Conservation (phyloP, 2,888 invertebrate genomes). For the Rhamphomyia laevipes region DNA sequence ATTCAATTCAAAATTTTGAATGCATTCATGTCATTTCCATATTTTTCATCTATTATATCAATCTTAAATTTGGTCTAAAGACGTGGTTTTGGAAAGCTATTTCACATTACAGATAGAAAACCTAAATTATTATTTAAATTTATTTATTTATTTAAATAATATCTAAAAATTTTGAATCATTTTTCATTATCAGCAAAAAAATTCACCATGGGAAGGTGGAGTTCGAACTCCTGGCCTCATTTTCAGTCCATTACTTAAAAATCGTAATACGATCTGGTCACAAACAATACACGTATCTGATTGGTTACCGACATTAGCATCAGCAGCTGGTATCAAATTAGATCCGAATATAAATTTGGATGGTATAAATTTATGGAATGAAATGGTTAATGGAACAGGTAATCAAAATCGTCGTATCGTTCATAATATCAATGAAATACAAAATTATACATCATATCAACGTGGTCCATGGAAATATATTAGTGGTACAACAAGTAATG, state of each 20-base stretch:
- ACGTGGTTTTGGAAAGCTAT: too few relatives aligned
- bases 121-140: too few relatives aligned
- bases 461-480: constrained; percentile 18
- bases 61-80: too few relatives aligned
- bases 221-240: constrained; percentile 64
- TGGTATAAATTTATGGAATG: constrained; percentile 57
- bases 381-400: constrained; percentile 29
- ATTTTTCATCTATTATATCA: too few relatives aligned
- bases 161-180: too few relatives aligned
- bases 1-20: too few relatives aligned
- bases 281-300: constrained; percentile 70
- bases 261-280: constrained; percentile 46
- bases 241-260: constrained; percentile 52
- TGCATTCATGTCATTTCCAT: too few relatives aligned
- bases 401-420: constrained; percentile 45
- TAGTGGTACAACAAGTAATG: constrained; percentile 16
- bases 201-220: constrained; percentile 76
- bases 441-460: constrained; percentile 20
- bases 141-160: too few relatives aligned
- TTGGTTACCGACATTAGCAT: constrained; percentile 66
- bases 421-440: constrained; percentile 56
- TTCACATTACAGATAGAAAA: too few relatives aligned
- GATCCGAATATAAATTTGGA: constrained; percentile 40
- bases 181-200: constrained; percentile 47
- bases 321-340: constrained; percentile 25